Base-by-base conservation (phyloP, 2,888 invertebrate species). In the Pantelozetes paolii region DNA sequence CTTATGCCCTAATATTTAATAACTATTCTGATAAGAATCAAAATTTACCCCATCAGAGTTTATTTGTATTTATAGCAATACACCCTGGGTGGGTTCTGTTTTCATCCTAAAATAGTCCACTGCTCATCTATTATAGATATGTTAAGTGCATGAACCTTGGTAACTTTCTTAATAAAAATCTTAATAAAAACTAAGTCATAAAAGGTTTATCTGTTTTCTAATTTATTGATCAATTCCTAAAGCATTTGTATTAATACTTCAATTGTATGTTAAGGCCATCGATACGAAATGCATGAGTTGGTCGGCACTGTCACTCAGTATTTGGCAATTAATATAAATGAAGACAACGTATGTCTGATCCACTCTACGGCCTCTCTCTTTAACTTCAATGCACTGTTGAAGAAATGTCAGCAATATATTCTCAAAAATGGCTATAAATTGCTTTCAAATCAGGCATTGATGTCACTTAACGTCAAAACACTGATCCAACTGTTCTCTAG, bases 281-380 rank as follows among this genome's bases (percentile, higher is more conserved):
- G 67, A 2, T 67, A 67, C 42, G 67, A 67, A 67, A 42, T 67
- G 67, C 67, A 40, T 13, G 67, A 67, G 23, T 13, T 67, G 23
- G 67, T 67, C 5, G 67, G 11, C 3, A 26, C 40, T 11, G 23
- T 67, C 36, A 40, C 67, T 11, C 13, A 36, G 13, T 67, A 67
- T 23, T 20, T 67, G 23, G 6, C n/a, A 1, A 13, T 3, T 3
- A n/a, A 67, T 40, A 20, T 67, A 15, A 40, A 36, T 15, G 40
- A 20, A 40, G 67, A 67, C 23, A 67, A 36, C 13, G 67, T 67
- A 1, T 67, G 40, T 67, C 20, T n/a, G 13, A 40, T 67, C 11
- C 23, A 67, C 8, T 3, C 23, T 3, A 42, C 42, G 36, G 67
- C 67, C 11, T 23, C 36, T 20, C 42, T 67, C 23, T 67, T 67